Evolutionary conservation across 2,113 vertebrate species (phyloP), one percentile per base, ranked within the genome.

Genomic region (Laticauda colubrina): DNA sequence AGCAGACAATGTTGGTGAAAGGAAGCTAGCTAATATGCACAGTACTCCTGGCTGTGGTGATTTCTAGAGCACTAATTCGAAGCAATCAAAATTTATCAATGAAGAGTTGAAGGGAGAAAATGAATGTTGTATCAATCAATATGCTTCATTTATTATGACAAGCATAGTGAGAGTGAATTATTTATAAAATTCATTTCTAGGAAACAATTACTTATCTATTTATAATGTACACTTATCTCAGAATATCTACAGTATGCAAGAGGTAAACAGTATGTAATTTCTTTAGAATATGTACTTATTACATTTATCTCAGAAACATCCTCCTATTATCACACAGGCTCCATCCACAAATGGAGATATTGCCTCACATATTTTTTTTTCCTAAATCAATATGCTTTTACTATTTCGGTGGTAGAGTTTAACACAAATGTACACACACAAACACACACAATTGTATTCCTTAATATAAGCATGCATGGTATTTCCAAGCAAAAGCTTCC

Each of bases 141-240:
- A 88, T 43, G 18, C 54, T 55, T 93, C 87, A 64, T 61, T 89
- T 93, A 85, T 91, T 91, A 91, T 85, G 54, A 85, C 90, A 91
- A 61, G 54, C 75, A 14, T 51, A 88, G 54, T 26, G 48, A 39
- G 29, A 59, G 55, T 92, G 69, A 59, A 91, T 93, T 91, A 89
- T 93, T 89, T 81, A 89, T 75, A 53, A 85, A 89, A 89, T 59
- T 85, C 29, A 59, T 53, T 59, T 91, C 55, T 89, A 89, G 87
- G 64, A 91, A 93, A 91, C 45, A 81, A 81, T 69, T 7, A 93
- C 85, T 53, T 75, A 51, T 89, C 64, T 87, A 24, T 91, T 93
- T 88, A 93, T 88, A 89, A 51, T 5, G 91, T 39, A 5, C 23
- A 91, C 3, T 29, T 14, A 61, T 57, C 90, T 55, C 86, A 88